Base-by-base conservation (phyloP, 1,140 invertebrate species). In the Listronotus bonariensis region DNA sequence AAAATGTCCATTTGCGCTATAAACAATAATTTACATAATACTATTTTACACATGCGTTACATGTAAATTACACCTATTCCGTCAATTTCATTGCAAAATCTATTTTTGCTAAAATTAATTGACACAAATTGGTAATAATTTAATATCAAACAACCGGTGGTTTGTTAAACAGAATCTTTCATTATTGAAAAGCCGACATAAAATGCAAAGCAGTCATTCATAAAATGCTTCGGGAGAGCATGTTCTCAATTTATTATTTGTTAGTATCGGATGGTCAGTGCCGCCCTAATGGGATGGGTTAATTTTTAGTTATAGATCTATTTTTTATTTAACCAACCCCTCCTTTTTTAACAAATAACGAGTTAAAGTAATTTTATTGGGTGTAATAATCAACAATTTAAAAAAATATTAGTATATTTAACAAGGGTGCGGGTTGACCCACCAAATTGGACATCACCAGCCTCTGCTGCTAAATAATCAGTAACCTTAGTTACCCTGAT, bases 41-140 rank as follows among this genome's bases (percentile, higher is more conserved):
- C 9, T 34, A 53, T 53, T 53, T 53, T 38, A 53, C 26, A 53
- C 51, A 34, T 36, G 32, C 51, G 26, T 31, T 26, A 26, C 9
- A 53, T 41, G 52, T 26, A 58, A 46, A 46, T 46, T 58, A 46
- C 42, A 12, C 55, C 15, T 34, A 58, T 58, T 58, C 31, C 20
- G 14, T 32, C 40, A 58, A 42, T 46, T 46, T 58, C 42, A 48
- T 58, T 58, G 43, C 55, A 46, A 58, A 58, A 40, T 26, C 15
- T 2, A 42, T 20, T 11, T 48, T 46, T 45, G 32, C 18, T 46
- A n/a, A 12, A 10, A 36, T 42, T 58, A 58, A 58, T 58, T 58
- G 55, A 58, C 55, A 58, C 15, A 58, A 58, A 58, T 58, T 58
- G 55, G 55, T 31, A 58, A 58, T 58, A 58, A 58, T 58, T 58